phyloP scores from a whole-genome alignment of 2,797 vertebrate species.

The Smutsia gigantea region DNA sequence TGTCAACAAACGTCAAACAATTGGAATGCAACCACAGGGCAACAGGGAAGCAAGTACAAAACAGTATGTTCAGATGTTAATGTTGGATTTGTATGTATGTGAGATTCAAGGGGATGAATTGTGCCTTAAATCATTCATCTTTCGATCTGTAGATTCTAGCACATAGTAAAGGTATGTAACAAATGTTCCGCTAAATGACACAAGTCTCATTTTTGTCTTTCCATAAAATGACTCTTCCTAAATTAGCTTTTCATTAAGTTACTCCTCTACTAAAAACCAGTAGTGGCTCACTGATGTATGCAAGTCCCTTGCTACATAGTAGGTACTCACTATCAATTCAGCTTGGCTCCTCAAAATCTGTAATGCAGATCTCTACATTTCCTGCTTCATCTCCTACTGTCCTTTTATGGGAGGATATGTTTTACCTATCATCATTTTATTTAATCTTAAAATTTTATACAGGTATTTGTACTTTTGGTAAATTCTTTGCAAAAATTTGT shows the following conservation, averaged over 20 bases:
- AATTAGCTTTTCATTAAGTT: slow-evolving; percentile 35
- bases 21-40: not conserved
- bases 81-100: not conserved
- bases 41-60: not conserved
- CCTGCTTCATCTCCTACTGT: not conserved
- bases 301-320: not conserved
- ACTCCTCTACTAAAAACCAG: slow-evolving; percentile 10
- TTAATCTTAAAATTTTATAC: slow-evolving; percentile 38
- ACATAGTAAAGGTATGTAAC: not conserved
- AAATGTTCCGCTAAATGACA: not conserved
- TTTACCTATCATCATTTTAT: not conserved
- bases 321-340: not conserved
- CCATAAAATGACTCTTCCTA: slow-evolving; percentile 40
- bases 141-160: not conserved
- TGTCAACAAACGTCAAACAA: not conserved
- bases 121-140: not conserved
- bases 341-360: not conserved
- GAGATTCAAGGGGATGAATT: not conserved
- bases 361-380: not conserved
- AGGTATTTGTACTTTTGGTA: not conserved
- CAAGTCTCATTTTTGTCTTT: not conserved
- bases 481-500: not conserved
- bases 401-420: not conserved
- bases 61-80: not conserved
- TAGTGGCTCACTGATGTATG: not conserved